Conservation (phyloP, 2,888 invertebrate genomes). For the Sarcophaga caerulescens region DNA sequence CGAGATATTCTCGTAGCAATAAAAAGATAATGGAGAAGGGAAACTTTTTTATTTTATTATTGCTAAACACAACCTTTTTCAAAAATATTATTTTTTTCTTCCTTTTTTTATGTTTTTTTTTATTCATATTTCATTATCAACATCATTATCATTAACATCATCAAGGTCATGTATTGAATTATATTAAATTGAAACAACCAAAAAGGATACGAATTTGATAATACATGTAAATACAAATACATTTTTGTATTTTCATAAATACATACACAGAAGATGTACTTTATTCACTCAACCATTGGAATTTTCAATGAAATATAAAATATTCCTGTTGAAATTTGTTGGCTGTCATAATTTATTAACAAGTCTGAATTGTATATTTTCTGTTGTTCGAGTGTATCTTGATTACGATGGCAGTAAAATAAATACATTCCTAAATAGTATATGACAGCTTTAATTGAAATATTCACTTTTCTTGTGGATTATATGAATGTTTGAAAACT, state of each 20-base stretch:
- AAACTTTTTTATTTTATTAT: neutral
- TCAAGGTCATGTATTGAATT: slow-evolving; percentile 29
- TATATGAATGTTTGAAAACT: neutral
- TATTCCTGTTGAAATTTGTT: neutral
- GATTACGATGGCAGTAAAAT: neutral
- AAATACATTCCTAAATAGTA: neutral
- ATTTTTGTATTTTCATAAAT: neutral
- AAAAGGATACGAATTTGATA: neutral
- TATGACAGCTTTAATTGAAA: neutral
- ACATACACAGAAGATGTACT: neutral
- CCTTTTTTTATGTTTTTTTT: neutral
- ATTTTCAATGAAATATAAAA: neutral
- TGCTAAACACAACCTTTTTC: too few relatives aligned
- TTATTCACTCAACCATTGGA: neutral
- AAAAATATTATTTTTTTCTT: neutral
- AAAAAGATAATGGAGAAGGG: neutral
- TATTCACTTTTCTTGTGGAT: neutral
- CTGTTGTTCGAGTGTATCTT: neutral
- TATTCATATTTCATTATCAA: slow-evolving; percentile 1
- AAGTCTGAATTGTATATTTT: neutral
- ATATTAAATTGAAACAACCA: slow-evolving; percentile 27
- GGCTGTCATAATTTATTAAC: neutral
- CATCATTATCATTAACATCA: neutral
- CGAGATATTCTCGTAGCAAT: slow-evolving; percentile 9
- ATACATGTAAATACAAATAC: too few relatives aligned